Base-by-base conservation (phyloP, 2,113 vertebrate species). In the Brachypodius melanocephalos region DNA sequence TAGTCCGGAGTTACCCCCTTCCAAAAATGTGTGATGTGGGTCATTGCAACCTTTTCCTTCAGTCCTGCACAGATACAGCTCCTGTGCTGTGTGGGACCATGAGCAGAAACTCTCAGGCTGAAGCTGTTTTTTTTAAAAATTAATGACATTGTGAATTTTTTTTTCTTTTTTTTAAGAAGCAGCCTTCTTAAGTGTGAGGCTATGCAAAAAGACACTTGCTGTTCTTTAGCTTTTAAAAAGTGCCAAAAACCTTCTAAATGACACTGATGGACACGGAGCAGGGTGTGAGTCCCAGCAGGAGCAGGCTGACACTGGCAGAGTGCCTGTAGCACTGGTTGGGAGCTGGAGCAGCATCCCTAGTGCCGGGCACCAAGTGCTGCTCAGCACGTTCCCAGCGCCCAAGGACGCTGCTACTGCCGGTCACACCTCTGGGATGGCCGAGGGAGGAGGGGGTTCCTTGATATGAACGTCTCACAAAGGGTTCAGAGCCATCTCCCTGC, bases 151-250 rank as follows among this genome's bases (percentile, higher is more conserved):
- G 12, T 10, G 11, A 8, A 2, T 22, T 20, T 54, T 46, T 55
- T 46, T 14, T 71, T 25, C 26, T 14, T 71, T 49, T 51, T 11
- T 57, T 17, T 52, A 20, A 31, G 38, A 52, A 43, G 42, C 21
- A 88, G 61, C 46, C 16, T 66, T 79, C 28, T 31, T 17, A 66
- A 48, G 14, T 0, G 5, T 26, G 31, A 61, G 49, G n/a, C 79
- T 67, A 17, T 0, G 0, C 14, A 40, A 82, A 62, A 78, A 17
- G 42, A 74, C 0, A 0, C 14, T 42, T 0, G 3, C 17, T 14
- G 18, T 14, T n/a, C 36, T 31, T 43, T 22, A 31, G 43, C 52
- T 75, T 38, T 26, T 48, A 61, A 78, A 58, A 28, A 1, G 5
- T 17, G 8, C 51, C 32, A 14, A 31, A 78, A 36, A 28, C 61